These are phyloP conservation scores for Helicoverpa zea DNA, from an alignment of 1,140 invertebrate genomes.

Conservation along the genomic window DNA sequence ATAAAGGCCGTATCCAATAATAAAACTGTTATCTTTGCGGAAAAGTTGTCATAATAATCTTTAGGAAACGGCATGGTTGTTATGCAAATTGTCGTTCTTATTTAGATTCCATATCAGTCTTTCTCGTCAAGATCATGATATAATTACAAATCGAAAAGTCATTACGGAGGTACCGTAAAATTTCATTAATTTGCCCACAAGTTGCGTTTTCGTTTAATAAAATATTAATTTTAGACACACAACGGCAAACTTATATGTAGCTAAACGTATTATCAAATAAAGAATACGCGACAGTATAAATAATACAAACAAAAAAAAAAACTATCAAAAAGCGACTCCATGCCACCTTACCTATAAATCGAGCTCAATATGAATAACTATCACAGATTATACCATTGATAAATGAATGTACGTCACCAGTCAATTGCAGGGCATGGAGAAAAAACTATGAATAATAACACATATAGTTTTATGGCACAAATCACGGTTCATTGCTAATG, in stretches of 20 bases:
- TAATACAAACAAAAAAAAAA: slow-evolving; percentile 11
- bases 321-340: slow-evolving; percentile 60
- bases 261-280: not conserved
- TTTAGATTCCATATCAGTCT: not conserved
- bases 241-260: no score
- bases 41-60: slow-evolving; percentile 21
- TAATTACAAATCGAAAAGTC: no score
- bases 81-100: not conserved
- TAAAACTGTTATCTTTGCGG: slow-evolving; percentile 28
- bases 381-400: slow-evolving; percentile 82
- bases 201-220: no score
- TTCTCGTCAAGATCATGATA: not conserved
- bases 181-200: no score
- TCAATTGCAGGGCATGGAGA: slow-evolving; percentile 68
- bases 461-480: slow-evolving; percentile 74
- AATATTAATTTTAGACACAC: no score
- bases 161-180: no score
- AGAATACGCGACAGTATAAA: slow-evolving; percentile 23
- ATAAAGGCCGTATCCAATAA: not conserved
- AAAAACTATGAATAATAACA: slow-evolving; percentile 81
- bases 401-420: slow-evolving; percentile 70
- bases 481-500: slow-evolving; percentile 79
- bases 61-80: slow-evolving; percentile 8
- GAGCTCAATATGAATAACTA: slow-evolving; percentile 77
- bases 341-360: slow-evolving; percentile 62